Evolutionary conservation across 2,113 vertebrate species (phyloP).

Genomic region (Perognathus longimembris): DNA sequence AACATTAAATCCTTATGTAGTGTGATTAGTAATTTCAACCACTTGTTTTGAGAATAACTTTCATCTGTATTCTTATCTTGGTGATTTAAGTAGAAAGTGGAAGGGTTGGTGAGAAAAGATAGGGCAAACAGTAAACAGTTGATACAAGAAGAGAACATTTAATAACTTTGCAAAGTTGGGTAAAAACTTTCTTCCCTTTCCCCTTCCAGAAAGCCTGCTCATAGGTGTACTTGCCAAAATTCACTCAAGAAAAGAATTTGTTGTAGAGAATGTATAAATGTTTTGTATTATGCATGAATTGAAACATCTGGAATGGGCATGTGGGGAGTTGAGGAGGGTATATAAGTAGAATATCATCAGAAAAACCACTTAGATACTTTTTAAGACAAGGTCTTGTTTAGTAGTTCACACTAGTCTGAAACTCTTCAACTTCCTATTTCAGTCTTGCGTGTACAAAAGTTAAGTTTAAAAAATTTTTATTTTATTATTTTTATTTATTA

Average conservation of each 20-base stretch:
- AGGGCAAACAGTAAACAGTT: slow-evolving; percentile 3
- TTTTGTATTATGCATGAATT: background rate
- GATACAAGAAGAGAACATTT: background rate
- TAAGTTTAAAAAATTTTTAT: background rate
- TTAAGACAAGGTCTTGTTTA: background rate
- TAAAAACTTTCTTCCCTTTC: slow-evolving; percentile 8
- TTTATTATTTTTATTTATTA: too few relatives aligned
- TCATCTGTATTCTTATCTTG: slow-evolving; percentile 42
- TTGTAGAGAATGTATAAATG: background rate
- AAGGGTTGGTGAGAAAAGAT: slow-evolving; percentile 41
- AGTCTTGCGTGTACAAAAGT: background rate
- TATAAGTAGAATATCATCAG: background rate
- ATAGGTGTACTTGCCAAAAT: slow-evolving; percentile 6
- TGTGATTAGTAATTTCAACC: slow-evolving; percentile 16
- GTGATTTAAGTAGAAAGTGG: slow-evolving; percentile 40
- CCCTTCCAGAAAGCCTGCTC: slow-evolving; percentile 26
- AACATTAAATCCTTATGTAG: slow-evolving; percentile 30
- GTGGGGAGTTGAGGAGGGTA: background rate
- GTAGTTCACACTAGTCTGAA: background rate
- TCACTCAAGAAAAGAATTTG: slow-evolving; percentile 18
- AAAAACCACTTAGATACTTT: background rate
- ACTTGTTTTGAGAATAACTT: slow-evolving; percentile 20
- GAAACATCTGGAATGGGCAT: background rate
- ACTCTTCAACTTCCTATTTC: background rate
- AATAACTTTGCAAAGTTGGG: background rate